Conservation (phyloP, 1,140 invertebrate species). For the Nixonia krombeini region DNA sequence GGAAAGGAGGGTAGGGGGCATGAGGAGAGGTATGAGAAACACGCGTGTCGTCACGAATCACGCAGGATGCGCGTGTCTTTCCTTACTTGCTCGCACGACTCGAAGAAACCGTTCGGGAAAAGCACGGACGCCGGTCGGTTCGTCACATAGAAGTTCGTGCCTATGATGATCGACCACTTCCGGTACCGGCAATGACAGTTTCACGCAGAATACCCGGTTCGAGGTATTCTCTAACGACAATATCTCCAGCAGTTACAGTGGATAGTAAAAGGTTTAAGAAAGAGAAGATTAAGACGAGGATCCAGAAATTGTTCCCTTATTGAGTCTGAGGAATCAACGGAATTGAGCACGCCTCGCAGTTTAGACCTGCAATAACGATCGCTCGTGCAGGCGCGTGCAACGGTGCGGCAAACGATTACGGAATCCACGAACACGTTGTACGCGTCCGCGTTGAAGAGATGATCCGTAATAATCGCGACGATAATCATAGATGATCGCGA, state of each 20-base stretch:
- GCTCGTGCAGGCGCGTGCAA: conserved; percentile 40
- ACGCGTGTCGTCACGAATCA: conserved; percentile 65
- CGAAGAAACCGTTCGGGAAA: conserved; percentile 55
- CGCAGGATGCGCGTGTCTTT: conserved; percentile 69
- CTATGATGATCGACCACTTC: conserved; percentile 38
- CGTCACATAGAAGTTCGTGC: conserved; percentile 55
- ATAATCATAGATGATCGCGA: conserved; percentile 44
- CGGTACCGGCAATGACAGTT: conserved; percentile 13
- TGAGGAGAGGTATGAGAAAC: conserved; percentile 21
- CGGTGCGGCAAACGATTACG: conserved; percentile 37
- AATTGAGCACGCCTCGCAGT: too few relatives aligned
- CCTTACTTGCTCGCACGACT: conserved; percentile 43
- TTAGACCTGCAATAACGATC: too few relatives aligned
- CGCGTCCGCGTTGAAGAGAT: conserved; percentile 34
- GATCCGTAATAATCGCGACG: conserved; percentile 39
- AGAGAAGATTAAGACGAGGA: too few relatives aligned
- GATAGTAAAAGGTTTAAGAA: too few relatives aligned
- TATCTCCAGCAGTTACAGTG: too few relatives aligned
- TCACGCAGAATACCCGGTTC: too few relatives aligned
- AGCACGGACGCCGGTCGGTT: conserved; percentile 50
- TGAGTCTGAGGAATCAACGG: too few relatives aligned
- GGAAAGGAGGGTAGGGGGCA: conserved; percentile 6
- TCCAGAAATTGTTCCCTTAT: too few relatives aligned
- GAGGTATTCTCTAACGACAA: too few relatives aligned
- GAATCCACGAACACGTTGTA: conserved; percentile 41